These are phyloP conservation scores for Gila orcuttii DNA, from an alignment of 2,113 vertebrate species.

Conservation along the genomic window DNA sequence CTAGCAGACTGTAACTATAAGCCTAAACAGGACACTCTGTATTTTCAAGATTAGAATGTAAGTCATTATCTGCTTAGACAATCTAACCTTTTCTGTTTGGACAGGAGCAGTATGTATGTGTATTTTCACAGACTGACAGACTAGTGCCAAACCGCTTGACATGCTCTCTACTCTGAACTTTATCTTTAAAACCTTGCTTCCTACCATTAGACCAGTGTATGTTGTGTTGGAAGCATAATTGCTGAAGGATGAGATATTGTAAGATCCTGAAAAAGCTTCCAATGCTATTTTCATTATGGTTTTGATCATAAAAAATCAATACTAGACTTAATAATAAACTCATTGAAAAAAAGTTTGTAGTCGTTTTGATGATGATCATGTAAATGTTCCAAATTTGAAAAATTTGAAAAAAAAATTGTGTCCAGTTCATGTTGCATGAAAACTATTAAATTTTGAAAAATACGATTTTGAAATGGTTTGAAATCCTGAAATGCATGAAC, in stretches of 20 bases:
- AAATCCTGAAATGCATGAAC: not conserved
- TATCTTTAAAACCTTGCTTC: not conserved
- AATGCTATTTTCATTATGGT: not conserved
- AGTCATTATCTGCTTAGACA: slow-evolving; percentile 30
- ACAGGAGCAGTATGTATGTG: not conserved
- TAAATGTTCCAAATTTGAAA: not conserved
- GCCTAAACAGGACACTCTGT: not conserved
- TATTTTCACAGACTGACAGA: slow-evolving; percentile 20
- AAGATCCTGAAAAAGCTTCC: not conserved
- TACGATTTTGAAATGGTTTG: not conserved
- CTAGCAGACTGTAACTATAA: not conserved
- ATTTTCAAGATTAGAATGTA: not conserved
- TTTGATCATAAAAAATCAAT: not conserved
- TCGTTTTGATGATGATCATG: not conserved
- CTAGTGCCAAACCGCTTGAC: not conserved
- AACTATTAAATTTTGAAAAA: not conserved
- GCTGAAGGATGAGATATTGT: not conserved
- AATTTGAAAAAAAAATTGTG: too few species aligned
- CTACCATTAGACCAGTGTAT: not conserved
- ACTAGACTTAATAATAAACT: not conserved
- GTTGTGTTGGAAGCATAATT: slow-evolving; percentile 6
- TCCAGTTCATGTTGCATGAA: not conserved
- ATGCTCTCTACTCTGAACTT: slow-evolving; percentile 1
- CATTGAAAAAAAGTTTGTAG: not conserved
- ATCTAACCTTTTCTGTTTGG: slow-evolving; percentile 28